Evolutionary conservation across 2,113 vertebrate species (phyloP), one percentile per base, ranked within the genome.

Genomic region (Oncorhynchus keta): DNA sequence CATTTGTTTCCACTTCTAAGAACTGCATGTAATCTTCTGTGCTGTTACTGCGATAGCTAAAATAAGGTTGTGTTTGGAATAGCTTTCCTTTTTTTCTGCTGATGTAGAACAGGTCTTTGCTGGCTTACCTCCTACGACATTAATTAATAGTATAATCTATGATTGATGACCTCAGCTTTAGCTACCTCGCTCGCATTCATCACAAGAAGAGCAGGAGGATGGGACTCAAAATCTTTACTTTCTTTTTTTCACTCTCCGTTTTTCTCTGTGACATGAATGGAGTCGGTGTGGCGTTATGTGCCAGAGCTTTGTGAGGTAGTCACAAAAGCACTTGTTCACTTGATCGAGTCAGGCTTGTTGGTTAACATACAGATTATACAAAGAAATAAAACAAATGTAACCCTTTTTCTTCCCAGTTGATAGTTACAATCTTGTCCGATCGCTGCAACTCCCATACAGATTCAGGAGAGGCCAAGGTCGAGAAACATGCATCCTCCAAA

Each of bases 101-200:
- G 3, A 28, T 28, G 28, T 28, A 2, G 28, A 28, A 28, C 28
- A 28, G 28, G 28, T 28, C 28, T 28, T 28, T 28, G 28, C 28
- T 28, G 28, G 28, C 28, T 28, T 28, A 28, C 28, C 28, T 28
- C 28, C 28, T 28, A 3, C 28, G 28, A 28, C 28, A 3, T 28
- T 28, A 3, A 28, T 28, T 28, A 28, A 28, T 28, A 28, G 28
- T 28, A 28, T 28, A 28, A 28, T 28, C 28, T 28, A 28, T 3
- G 28, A 28, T 28, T 28, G 28, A 28, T 28, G 28, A 28, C 28
- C 28, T 28, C 28, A 28, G 28, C 28, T 28, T 28, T 82, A 81
- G 81, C 85, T 76, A 83, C 76, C 81, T 76, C 64, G 72, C 83
- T 85, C 87, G 86, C 91, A 93, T 94, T 92, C 85, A 93, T 93